A percentile compares a stretch with the other conserved stretches of the same genome.
These are phyloP conservation scores for Heteromurus nitidus DNA, from an alignment of 2,888 invertebrate genomes.

Conservation along the genomic window DNA sequence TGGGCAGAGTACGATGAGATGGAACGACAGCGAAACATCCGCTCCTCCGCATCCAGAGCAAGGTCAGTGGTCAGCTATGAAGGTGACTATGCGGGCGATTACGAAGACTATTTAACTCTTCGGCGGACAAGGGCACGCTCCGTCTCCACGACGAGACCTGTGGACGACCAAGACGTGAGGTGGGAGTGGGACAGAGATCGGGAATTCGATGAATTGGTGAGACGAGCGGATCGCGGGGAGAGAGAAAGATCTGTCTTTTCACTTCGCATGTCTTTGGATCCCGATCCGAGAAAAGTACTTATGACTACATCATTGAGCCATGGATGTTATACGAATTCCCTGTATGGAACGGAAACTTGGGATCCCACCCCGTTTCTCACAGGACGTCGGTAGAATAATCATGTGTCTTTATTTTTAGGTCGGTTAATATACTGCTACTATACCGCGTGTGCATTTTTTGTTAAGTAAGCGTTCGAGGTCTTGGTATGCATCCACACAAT, in stretches of 20 bases:
- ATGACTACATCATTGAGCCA: conserved; percentile 59
- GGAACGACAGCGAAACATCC: conserved; percentile 36
- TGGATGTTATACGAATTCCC: conserved; percentile 48
- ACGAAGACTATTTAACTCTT: conserved; percentile 38
- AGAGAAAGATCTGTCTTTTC: conserved; percentile 60
- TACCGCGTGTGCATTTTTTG: too few relatives aligned
- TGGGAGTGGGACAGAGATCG: conserved; percentile 48
- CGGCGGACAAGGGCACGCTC: conserved; percentile 52
- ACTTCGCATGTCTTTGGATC: conserved; percentile 58
- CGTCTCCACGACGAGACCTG: conserved; percentile 37
- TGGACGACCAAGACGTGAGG: conserved; percentile 40
- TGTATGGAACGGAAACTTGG: conserved; percentile 59
- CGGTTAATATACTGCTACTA: neutral
- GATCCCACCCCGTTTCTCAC: conserved; percentile 41
- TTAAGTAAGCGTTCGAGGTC: too few relatives aligned
- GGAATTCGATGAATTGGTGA: conserved; percentile 47
- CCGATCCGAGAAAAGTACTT: conserved; percentile 28
- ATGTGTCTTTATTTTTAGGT: neutral
- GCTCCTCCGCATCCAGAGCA: conserved; percentile 55
- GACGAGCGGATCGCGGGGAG: conserved; percentile 37
- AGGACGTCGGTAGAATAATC: conserved; percentile 24
- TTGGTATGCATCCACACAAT: too few relatives aligned
- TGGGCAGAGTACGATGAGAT: conserved; percentile 15
- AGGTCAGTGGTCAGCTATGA: conserved; percentile 49
- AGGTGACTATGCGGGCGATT: conserved; percentile 33